Evolutionary conservation across 2,113 vertebrate genomes (phyloP).

Genomic region (Tenebrosternarchus preto): DNA sequence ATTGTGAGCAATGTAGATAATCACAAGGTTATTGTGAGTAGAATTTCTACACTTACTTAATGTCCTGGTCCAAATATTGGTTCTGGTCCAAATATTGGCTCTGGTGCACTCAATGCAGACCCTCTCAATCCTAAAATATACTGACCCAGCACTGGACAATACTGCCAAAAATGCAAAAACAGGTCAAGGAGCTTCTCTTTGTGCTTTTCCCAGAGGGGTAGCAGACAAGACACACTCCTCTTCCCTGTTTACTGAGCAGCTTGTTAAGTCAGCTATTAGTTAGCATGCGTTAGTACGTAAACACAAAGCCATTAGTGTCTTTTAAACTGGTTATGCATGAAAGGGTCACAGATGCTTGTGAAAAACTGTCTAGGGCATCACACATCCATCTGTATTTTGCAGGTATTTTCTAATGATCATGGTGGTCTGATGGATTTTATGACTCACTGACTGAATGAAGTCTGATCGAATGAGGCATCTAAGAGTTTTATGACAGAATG

Average conservation of each 20-base stretch:
- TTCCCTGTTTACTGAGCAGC: conserved; percentile 49
- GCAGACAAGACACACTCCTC: background rate
- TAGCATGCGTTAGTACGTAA: conserved; percentile 28
- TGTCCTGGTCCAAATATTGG: no score
- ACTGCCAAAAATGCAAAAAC: conserved; percentile 40
- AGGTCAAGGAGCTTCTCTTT: conserved; percentile 52
- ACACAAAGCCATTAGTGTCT: conserved; percentile 47
- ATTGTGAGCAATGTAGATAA: no score
- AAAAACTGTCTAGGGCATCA: background rate
- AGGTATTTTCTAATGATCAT: background rate
- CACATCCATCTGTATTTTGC: background rate
- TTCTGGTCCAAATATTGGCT: no score
- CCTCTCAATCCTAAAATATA: no score
- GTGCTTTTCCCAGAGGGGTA: conserved; percentile 13
- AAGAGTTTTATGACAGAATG: no score
- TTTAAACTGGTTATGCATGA: conserved; percentile 5
- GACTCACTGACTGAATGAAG: background rate
- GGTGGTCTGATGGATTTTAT: background rate
- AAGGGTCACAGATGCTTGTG: conserved; percentile 1
- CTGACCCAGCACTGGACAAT: conserved; percentile 9
- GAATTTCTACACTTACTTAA: no score
- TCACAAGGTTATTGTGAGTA: no score
- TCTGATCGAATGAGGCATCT: no score
- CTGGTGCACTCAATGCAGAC: no score
- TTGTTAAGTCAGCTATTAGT: conserved; percentile 14